A percentile compares a stretch with the other conserved stretches of the same genome.
Evolutionary conservation across 2,113 vertebrate genomes (phyloP).

Genomic region (Castor canadensis): DNA sequence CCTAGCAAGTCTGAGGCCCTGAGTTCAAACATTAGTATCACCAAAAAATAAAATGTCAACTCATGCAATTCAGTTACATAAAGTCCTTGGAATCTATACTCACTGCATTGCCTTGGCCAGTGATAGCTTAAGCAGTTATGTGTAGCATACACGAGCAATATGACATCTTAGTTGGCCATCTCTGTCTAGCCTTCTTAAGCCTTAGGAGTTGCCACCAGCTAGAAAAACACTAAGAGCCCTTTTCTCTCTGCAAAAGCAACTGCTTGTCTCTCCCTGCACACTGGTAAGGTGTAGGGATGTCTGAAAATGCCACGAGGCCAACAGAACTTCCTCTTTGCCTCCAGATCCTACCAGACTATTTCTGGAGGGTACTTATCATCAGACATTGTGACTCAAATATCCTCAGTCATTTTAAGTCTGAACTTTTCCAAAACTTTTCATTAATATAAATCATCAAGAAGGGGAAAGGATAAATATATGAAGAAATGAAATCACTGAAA

Average conservation of each 20-base stretch:
- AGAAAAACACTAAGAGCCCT: neutral
- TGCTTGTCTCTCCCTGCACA: neutral
- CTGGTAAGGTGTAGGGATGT: neutral
- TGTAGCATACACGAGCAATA: neutral
- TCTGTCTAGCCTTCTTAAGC: neutral
- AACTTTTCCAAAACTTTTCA: slow-evolving; percentile 4
- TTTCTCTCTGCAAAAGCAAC: neutral
- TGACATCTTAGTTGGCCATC: neutral
- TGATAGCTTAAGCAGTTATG: neutral
- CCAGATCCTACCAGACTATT: neutral
- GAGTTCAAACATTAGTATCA: too few species aligned
- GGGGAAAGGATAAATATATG: neutral
- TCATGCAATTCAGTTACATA: neutral
- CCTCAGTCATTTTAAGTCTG: neutral
- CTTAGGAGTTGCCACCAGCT: neutral
- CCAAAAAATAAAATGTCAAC: neutral
- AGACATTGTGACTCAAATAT: neutral
- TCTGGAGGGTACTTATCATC: neutral
- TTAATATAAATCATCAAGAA: neutral
- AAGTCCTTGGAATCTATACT: neutral
- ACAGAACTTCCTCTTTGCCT: neutral
- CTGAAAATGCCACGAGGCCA: neutral
- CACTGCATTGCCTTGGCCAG: neutral
- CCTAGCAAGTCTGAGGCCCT: too few species aligned
- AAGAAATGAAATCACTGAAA: neutral